Percentiles rank a stretch among this genome's conserved stretches.
Conservation (phyloP, 2,797 vertebrate species). For the Pseudocheirus occidentalis region DNA sequence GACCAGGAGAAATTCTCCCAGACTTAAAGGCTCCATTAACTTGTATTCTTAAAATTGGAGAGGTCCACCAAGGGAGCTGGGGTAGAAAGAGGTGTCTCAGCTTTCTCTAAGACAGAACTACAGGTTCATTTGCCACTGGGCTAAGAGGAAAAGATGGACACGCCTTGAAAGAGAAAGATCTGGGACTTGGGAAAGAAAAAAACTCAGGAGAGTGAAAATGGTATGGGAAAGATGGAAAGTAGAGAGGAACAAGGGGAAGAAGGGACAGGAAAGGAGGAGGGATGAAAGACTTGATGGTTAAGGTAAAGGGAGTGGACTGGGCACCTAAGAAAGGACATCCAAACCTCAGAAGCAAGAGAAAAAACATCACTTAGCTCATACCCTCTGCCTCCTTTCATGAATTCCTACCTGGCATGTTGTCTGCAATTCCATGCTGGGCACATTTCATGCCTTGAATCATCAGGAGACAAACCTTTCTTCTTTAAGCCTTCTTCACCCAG, state of each 20-base stretch:
- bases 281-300: not conserved
- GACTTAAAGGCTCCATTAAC: not conserved
- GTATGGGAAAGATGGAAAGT: not conserved
- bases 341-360: not conserved
- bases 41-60: not conserved
- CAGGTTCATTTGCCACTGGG: not conserved
- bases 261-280: not conserved
- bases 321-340: not conserved
- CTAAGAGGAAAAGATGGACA: not conserved
- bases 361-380: not conserved
- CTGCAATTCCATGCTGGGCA: not conserved
- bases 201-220: not conserved
- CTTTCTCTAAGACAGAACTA: not conserved
- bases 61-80: not conserved
- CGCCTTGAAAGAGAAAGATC: not conserved
- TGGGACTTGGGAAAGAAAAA: not conserved
- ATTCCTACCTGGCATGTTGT: not conserved
- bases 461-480: conserved; percentile 91
- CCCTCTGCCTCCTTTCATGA: not conserved
- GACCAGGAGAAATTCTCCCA: not conserved
- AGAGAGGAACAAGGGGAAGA: not conserved
- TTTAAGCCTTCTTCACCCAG: conserved; percentile 92
- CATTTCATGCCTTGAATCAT: conserved; percentile 89
- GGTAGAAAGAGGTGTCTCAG: not conserved
- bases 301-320: not conserved